phyloP scores from a whole-genome alignment of 2,888 invertebrate species.

The Diarsia dahlii region DNA sequence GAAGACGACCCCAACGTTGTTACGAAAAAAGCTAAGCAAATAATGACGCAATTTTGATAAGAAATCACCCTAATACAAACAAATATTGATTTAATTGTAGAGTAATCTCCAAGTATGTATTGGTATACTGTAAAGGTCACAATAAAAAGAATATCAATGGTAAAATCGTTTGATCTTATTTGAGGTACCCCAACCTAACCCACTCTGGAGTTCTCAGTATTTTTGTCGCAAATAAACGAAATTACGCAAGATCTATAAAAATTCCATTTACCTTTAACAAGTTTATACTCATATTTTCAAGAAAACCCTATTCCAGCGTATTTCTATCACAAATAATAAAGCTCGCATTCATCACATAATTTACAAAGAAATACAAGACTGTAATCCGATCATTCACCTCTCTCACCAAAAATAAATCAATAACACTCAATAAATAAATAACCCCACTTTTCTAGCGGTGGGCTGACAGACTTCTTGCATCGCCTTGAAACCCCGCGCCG shows the following conservation, averaged over 20 bases:
- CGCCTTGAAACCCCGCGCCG: constrained; percentile 23
- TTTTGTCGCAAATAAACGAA: too few species aligned
- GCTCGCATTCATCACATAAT: neutral
- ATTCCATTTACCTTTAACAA: neutral
- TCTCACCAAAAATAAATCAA: neutral
- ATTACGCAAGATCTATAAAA: neutral
- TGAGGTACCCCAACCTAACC: neutral
- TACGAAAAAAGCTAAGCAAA: too few species aligned
- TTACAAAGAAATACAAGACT: neutral
- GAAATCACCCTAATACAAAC: neutral
- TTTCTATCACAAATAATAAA: neutral
- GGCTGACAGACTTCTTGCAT: constrained; percentile 34
- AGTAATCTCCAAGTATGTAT: neutral
- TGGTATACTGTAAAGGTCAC: neutral
- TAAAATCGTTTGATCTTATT: neutral
- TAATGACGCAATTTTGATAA: neutral
- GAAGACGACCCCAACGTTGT: too few species aligned
- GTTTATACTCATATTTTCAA: neutral
- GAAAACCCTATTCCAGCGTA: neutral
- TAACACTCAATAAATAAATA: constrained; percentile 21
- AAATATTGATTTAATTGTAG: neutral
- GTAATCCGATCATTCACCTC: neutral
- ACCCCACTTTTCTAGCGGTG: constrained; percentile 11
- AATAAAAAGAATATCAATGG: neutral
- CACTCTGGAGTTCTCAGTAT: too few species aligned